These are phyloP conservation scores for Spisula subtruncata DNA, from an alignment of 2,888 invertebrate genomes.

Conservation along the genomic window DNA sequence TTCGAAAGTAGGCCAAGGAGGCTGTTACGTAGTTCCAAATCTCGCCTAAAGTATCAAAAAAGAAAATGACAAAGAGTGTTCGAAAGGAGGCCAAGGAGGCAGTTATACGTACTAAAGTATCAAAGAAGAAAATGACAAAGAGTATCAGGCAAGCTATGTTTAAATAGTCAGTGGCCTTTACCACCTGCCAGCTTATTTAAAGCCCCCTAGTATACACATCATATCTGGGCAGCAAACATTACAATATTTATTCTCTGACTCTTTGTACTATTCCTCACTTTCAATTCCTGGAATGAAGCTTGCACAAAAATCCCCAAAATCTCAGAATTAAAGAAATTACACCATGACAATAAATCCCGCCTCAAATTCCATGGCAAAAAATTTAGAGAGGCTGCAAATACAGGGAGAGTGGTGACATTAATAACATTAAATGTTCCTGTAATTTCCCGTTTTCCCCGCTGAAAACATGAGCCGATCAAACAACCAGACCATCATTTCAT, in stretches of 20 bases:
- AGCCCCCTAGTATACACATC: background rate
- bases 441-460: slow-evolving; percentile 13
- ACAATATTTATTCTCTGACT: background rate
- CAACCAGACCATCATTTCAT: slow-evolving; percentile 6
- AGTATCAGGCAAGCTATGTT: too few species aligned
- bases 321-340: slow-evolving; percentile 2
- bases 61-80: too few species aligned
- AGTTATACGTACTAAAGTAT: too few species aligned
- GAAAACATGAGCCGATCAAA: slow-evolving; percentile 10
- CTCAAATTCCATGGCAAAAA: slow-evolving; percentile 27
- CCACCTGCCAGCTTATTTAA: too few species aligned
- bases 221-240: background rate
- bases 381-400: slow-evolving; percentile 2
- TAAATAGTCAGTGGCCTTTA: too few species aligned
- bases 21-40: too few species aligned
- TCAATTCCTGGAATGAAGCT: background rate
- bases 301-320: background rate
- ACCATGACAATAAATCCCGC: background rate
- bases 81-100: too few species aligned
- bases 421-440: background rate
- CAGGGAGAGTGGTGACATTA: background rate
- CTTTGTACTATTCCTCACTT: background rate
- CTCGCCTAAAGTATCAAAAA: too few species aligned
- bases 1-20: too few species aligned
- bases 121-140: too few species aligned